These are phyloP conservation scores for Menidia menidia DNA, from an alignment of 2,797 vertebrate species.

Conservation along the genomic window DNA sequence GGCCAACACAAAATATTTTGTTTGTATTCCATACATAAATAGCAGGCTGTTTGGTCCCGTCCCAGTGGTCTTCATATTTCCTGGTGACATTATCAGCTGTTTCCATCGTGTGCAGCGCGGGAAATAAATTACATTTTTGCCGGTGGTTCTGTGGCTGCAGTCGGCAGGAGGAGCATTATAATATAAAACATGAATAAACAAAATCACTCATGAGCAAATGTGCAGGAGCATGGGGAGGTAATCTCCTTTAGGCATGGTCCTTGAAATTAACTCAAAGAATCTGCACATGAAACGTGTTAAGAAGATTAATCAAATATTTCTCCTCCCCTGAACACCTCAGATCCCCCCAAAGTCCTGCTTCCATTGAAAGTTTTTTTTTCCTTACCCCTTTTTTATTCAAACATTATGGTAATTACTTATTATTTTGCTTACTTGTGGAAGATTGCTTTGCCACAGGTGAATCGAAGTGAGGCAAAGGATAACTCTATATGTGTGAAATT, in stretches of 20 bases:
- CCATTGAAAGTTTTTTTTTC: constrained; percentile 67
- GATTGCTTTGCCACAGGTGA: constrained; percentile 82
- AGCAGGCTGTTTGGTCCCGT: constrained; percentile 83
- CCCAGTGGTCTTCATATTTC: constrained; percentile 86
- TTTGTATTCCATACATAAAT: constrained; percentile 89
- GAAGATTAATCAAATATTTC: constrained; percentile 86
- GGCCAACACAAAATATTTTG: constrained; percentile 80
- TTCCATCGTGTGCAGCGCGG: constrained; percentile 81
- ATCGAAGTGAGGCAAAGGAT: constrained; percentile 72
- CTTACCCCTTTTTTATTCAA: constrained; percentile 60
- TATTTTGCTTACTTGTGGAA: constrained; percentile 80
- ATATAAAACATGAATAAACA: constrained; percentile 90
- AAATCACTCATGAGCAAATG: constrained; percentile 88
- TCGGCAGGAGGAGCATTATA: constrained; percentile 82
- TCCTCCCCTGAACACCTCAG: constrained; percentile 42
- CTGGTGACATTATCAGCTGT: constrained; percentile 86
- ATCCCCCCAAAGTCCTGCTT: constrained; percentile 45
- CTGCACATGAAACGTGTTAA: constrained; percentile 85
- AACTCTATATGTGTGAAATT: constrained; percentile 70
- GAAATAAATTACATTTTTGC: constrained; percentile 88
- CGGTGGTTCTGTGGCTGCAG: constrained; percentile 79
- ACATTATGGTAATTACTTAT: constrained; percentile 82
- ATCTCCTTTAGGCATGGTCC: constrained; percentile 86
- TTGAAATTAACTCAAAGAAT: constrained; percentile 87
- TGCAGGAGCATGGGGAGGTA: constrained; percentile 85